These are phyloP conservation scores for Barbus barbus DNA, from an alignment of 2,113 vertebrate genomes.

Conservation along the genomic window DNA sequence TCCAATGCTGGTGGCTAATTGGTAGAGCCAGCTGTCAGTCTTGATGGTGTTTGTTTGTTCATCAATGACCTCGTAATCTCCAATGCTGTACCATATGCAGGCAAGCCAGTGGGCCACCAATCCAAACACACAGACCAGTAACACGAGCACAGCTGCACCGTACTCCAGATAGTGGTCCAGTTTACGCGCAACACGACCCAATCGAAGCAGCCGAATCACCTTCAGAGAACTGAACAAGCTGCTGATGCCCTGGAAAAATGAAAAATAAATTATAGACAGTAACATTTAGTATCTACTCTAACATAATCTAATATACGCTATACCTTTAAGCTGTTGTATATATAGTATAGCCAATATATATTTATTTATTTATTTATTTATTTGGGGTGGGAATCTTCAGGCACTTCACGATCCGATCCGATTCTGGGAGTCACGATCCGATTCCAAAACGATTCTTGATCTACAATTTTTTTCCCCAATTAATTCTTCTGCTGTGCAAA, in stretches of 20 bases:
- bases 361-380: no score
- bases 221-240: conserved; percentile 97
- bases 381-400: no score
- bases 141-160: conserved; percentile 91
- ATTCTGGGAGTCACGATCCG: no score
- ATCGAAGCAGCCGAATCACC: conserved; percentile 91
- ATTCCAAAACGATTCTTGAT: no score
- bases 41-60: conserved; percentile 92
- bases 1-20: conserved; percentile 90
- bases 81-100: conserved; percentile 99
- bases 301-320: no score
- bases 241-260: conserved; percentile 85
- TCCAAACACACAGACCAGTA: conserved; percentile 95
- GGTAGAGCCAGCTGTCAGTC: conserved; percentile 96
- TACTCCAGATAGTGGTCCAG: conserved; percentile 97
- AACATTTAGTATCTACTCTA: no score
- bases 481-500: no score
- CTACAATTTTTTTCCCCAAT: no score
- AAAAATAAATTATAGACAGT: not conserved
- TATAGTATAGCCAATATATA: no score
- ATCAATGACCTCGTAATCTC: conserved; percentile 96
- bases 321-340: no score
- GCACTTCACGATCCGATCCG: no score
- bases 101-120: conserved; percentile 97
- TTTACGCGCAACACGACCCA: conserved; percentile 93